Evolutionary conservation across 53 echinoderm and acorn worm genomes (phyloP).

Genomic region (Temnopleurus reevesii): DNA sequence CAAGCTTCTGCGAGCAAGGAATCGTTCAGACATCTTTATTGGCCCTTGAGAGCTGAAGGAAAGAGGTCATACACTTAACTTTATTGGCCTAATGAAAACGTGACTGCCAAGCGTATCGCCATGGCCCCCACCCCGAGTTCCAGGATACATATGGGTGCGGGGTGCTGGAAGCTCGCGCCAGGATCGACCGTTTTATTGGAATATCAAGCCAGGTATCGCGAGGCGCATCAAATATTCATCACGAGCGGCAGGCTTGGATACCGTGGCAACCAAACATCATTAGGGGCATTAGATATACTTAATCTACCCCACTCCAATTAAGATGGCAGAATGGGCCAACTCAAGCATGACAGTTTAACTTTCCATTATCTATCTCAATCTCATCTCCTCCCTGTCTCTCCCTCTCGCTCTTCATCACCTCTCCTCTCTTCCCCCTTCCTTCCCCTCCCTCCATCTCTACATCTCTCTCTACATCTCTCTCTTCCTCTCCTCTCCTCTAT

Average conservation of each 20-base stretch:
- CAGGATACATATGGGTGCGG: not conserved
- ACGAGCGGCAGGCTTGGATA: not conserved
- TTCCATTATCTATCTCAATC: slow-evolving; percentile 38
- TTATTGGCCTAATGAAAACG: slow-evolving; percentile 50
- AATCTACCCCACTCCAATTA: slow-evolving; percentile 53
- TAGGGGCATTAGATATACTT: slow-evolving; percentile 47
- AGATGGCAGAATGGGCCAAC: not conserved
- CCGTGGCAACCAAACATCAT: slow-evolving; percentile 35
- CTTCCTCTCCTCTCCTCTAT: no score
- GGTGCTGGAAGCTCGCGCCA: not conserved
- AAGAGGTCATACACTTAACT: slow-evolving; percentile 8
- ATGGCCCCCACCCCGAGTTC: not conserved
- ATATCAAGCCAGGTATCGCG: slow-evolving; percentile 26
- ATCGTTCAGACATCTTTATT: slow-evolving; percentile 30
- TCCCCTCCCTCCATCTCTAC: not conserved
- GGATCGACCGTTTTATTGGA: slow-evolving; percentile 10
- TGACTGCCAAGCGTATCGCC: slow-evolving; percentile 19
- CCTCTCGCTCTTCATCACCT: not conserved
- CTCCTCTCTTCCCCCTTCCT: not conserved
- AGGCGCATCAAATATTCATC: slow-evolving; percentile 45
- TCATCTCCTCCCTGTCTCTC: not conserved
- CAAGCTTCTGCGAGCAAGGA: not conserved
- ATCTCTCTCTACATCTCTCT: not conserved
- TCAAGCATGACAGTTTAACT: slow-evolving; percentile 19
- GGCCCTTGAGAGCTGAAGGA: not conserved